Percentiles rank a stretch among this genome's conserved stretches.
Evolutionary conservation across 1,140 invertebrate genomes (phyloP).

Genomic region (Pseudachorutes palmiensis): DNA sequence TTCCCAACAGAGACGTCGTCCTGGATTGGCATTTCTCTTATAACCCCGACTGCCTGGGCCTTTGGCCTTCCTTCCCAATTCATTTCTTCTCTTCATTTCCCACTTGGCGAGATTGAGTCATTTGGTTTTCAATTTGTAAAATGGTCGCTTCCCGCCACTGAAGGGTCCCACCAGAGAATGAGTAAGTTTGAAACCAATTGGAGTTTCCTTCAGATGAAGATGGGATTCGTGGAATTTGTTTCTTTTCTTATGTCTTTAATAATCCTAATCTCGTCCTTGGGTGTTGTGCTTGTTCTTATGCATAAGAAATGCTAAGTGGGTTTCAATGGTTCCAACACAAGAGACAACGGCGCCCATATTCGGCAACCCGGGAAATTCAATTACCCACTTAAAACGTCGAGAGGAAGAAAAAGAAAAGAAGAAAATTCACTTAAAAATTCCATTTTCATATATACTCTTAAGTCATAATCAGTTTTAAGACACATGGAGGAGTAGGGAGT

Average conservation of each 20-base stretch:
- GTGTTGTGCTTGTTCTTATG: not conserved
- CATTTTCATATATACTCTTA: slow-evolving; percentile 2
- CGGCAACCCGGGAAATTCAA: slow-evolving; percentile 1
- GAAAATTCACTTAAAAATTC: slow-evolving; percentile 13
- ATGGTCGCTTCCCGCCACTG: not conserved
- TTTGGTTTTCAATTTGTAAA: not conserved
- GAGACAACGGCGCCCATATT: too few relatives aligned
- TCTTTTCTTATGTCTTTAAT: too few relatives aligned
- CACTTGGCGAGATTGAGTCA: not conserved
- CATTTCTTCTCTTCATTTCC: not conserved
- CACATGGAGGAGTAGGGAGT: not conserved
- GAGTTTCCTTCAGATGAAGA: too few relatives aligned
- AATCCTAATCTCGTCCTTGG: slow-evolving; percentile 1
- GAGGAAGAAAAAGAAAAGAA: not conserved
- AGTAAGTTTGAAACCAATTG: too few relatives aligned
- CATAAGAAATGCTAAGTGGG: too few relatives aligned
- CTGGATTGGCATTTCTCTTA: too few relatives aligned
- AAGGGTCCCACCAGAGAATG: too few relatives aligned
- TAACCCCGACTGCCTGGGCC: too few relatives aligned
- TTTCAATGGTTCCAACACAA: too few relatives aligned
- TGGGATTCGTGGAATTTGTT: too few relatives aligned
- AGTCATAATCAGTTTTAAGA: slow-evolving; percentile 1
- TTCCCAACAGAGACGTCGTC: too few relatives aligned
- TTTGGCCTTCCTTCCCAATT: not conserved
- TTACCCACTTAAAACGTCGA: not conserved